A percentile compares a stretch with the other conserved stretches of the same genome.
phyloP scores from a whole-genome alignment of 1,140 invertebrate species.

The Hylaeus volcanicus region DNA sequence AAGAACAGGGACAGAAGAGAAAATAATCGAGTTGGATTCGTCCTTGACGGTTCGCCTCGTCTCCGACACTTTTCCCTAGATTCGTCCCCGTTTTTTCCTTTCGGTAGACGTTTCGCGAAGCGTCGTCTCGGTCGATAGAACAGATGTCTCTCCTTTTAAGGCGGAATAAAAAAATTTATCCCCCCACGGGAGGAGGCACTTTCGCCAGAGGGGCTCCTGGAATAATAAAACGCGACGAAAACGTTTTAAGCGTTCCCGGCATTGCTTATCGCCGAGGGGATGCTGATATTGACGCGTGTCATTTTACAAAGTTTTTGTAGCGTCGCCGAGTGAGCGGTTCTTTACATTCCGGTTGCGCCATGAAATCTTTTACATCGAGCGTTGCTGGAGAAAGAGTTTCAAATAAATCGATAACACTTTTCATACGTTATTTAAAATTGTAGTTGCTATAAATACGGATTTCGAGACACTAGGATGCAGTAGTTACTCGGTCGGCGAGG shows the following conservation, averaged over 20 bases:
- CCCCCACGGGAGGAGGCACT: not conserved
- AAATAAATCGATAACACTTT: too few relatives aligned
- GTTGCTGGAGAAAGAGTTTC: too few relatives aligned
- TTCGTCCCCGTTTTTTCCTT: not conserved
- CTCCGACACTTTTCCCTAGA: too few relatives aligned
- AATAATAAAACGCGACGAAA: conserved; percentile 43
- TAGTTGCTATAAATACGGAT: too few relatives aligned
- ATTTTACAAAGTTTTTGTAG: conserved; percentile 36
- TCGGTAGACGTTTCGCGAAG: conserved; percentile 1
- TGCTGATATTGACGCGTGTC: conserved; percentile 49
- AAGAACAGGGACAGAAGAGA: not conserved
- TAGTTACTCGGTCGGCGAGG: too few relatives aligned
- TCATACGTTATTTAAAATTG: too few relatives aligned
- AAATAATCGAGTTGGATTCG: conserved; percentile 30
- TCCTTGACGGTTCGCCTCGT: not conserved
- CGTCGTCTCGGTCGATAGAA: not conserved
- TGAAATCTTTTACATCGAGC: too few relatives aligned
- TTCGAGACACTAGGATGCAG: too few relatives aligned
- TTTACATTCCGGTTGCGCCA: not conserved
- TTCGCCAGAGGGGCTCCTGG: not conserved
- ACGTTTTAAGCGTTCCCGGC: conserved; percentile 24
- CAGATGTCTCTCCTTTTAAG: conserved; percentile 15
- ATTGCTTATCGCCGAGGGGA: conserved; percentile 25
- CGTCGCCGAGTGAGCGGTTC: not conserved
- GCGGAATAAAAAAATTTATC: conserved; percentile 21